phyloP scores from a whole-genome alignment of 2,113 vertebrate species.

The Periophthalmodon schlosseri region DNA sequence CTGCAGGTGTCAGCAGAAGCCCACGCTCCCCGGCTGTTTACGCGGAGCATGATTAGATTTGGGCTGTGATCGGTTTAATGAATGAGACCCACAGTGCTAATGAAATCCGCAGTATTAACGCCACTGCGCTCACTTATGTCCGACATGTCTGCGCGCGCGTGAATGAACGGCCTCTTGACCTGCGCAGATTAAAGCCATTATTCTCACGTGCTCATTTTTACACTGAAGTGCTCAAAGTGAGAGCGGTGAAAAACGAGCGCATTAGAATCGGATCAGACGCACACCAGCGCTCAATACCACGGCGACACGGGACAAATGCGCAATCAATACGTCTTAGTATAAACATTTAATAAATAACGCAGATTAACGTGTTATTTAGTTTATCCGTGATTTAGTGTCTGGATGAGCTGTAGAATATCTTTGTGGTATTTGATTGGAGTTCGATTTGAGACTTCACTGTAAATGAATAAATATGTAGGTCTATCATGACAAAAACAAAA shows the following conservation, averaged over 20 bases:
- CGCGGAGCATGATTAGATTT: constrained; percentile 45
- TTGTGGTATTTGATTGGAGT: too few species aligned
- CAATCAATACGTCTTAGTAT: too few species aligned
- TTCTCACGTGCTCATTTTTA: neutral
- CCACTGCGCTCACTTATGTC: constrained; percentile 27
- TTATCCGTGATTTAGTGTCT: too few species aligned
- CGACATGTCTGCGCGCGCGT: constrained; percentile 19
- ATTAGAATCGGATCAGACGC: too few species aligned
- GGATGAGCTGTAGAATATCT: too few species aligned
- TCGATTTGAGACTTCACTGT: too few species aligned
- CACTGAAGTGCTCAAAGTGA: neutral
- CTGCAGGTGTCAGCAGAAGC: constrained; percentile 54
- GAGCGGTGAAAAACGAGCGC: neutral
- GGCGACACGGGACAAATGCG: too few species aligned
- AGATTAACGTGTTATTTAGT: too few species aligned
- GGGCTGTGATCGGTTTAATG: constrained; percentile 25
- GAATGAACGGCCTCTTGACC: constrained; percentile 31
- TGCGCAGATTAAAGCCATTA: constrained; percentile 24
- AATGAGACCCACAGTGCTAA: constrained; percentile 45
- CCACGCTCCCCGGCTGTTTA: constrained; percentile 37
- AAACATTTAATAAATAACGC: too few species aligned
- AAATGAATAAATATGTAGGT: too few species aligned
- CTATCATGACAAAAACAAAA: too few species aligned
- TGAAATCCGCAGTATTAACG: constrained; percentile 29
- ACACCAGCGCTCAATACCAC: too few species aligned